Base-by-base conservation (phyloP, 2,797 vertebrate species). In the Anguilla megastoma region DNA sequence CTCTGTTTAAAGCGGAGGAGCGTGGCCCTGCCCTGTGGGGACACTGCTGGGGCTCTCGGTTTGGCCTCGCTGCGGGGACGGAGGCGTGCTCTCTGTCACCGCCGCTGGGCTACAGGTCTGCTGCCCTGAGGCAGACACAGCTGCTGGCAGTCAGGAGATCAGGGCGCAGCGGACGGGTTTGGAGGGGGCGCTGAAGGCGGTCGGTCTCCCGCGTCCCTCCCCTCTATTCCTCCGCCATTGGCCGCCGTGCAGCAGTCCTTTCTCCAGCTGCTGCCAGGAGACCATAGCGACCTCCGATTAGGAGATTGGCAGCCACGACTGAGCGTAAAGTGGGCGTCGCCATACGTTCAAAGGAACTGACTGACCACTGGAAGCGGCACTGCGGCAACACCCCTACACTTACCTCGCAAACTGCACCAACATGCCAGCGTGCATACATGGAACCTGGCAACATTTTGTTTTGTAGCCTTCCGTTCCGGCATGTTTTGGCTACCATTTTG, bases 251-350 rank as follows among this genome's bases (percentile, higher is more conserved):
- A 89, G 86, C 93, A 90, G 27, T 95, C 94, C 0, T 96, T 95
- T 79, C 92, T 97, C 85, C 96, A 97, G 91, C 96, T 96, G 96
- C 60, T 97, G 96, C 33, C 92, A 95, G 0, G 93, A 96, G 92
- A 94, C 96, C 0, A 89, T 96, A 52, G 93, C 95, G 92, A 94
- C 95, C 0, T 93, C 95, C 0, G 94, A 96, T 91, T 97, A 96
- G 96, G 95, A 95, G 54, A 0, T 96, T 96, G 80, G 94, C 95
- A 87, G 92, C 92, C 0, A 88, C 94, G 89, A 89, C 88, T 87
- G 94, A 93, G 90, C 92, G 94, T 85, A 95, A 84, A 0, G 88
- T 89, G 27, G 85, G 12, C 1, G 7, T 58, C 50, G 66, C 60
- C 36, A 48, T 92, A 91, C 66, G n/a, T 58, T 87, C 0, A 56